These are phyloP conservation scores for Phocides pigmalion DNA, from an alignment of 1,140 invertebrate genomes.

Conservation along the genomic window DNA sequence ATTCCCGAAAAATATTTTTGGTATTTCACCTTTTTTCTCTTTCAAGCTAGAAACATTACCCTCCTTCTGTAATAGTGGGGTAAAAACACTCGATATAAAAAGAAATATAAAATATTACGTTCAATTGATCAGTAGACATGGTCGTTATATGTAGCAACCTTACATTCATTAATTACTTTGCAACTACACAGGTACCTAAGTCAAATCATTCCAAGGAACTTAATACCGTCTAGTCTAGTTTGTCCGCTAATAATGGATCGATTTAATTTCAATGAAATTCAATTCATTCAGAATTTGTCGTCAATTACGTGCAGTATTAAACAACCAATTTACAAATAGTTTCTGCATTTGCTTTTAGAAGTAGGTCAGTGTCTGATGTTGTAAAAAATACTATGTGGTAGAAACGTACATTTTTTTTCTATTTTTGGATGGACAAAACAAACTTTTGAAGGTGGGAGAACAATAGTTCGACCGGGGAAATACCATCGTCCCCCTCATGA, in stretches of 20 bases:
- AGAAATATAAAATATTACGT: background rate
- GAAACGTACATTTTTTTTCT: too few relatives aligned
- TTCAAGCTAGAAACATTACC: too few relatives aligned
- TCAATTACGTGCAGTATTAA: constrained; percentile 26
- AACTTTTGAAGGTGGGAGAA: too few relatives aligned
- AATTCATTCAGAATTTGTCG: constrained; percentile 27
- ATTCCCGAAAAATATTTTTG: too few relatives aligned
- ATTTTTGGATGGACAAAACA: too few relatives aligned
- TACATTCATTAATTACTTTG: constrained; percentile 1
- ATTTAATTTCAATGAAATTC: constrained; percentile 23
- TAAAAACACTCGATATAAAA: background rate
- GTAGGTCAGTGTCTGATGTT: background rate
- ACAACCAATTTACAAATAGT: constrained; percentile 22
- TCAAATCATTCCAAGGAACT: constrained; percentile 5
- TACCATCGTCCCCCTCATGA: too few relatives aligned
- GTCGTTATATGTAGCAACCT: too few relatives aligned
- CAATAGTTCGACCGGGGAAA: too few relatives aligned
- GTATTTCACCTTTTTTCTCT: too few relatives aligned
- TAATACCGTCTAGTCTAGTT: background rate
- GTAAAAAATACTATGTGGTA: too few relatives aligned
- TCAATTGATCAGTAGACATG: too few relatives aligned
- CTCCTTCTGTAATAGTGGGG: too few relatives aligned
- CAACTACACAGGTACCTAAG: background rate
- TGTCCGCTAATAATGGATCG: constrained; percentile 6
- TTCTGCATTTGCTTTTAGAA: constrained; percentile 5